Conservation (phyloP, 2,888 invertebrate species). For the Strigamia crassipes region DNA sequence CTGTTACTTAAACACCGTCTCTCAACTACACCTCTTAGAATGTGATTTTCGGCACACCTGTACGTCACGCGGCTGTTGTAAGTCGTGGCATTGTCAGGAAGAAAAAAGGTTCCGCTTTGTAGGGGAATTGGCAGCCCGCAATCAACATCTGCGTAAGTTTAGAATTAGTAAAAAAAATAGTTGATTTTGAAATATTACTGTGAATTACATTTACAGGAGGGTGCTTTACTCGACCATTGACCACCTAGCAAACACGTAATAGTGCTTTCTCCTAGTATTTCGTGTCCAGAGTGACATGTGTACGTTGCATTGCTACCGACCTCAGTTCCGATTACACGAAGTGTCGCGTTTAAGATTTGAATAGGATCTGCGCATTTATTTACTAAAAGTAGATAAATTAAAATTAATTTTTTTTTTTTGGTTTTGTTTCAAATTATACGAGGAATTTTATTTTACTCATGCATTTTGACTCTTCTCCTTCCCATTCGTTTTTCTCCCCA, state of each 20-base stretch:
- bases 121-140: conserved; percentile 83
- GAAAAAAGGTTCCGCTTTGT: conserved; percentile 76
- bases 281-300: conserved; percentile 79
- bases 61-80: conserved; percentile 53
- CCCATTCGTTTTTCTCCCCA: conserved; percentile 54
- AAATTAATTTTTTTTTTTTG: no score
- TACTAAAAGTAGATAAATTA: conserved; percentile 47
- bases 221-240: conserved; percentile 74
- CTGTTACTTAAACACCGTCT: conserved; percentile 80
- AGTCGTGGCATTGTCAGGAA: conserved; percentile 70
- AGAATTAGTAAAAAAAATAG: not conserved
- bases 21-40: conserved; percentile 70
- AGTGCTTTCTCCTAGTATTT: conserved; percentile 79
- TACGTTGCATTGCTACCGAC: conserved; percentile 82
- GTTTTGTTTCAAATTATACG: no score
- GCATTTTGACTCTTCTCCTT: conserved; percentile 54
- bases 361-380: conserved; percentile 76
- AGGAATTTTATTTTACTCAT: conserved; percentile 50
- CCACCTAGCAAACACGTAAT: conserved; percentile 84
- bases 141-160: conserved; percentile 55
- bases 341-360: conserved; percentile 74
- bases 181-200: no score
- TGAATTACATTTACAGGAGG: conserved; percentile 71
- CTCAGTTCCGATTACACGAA: conserved; percentile 72
- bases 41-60: conserved; percentile 71